Evolutionary conservation across 2,113 vertebrate genomes (phyloP), one percentile per base, ranked within the genome.

Genomic region (Microtus ochrogaster): DNA sequence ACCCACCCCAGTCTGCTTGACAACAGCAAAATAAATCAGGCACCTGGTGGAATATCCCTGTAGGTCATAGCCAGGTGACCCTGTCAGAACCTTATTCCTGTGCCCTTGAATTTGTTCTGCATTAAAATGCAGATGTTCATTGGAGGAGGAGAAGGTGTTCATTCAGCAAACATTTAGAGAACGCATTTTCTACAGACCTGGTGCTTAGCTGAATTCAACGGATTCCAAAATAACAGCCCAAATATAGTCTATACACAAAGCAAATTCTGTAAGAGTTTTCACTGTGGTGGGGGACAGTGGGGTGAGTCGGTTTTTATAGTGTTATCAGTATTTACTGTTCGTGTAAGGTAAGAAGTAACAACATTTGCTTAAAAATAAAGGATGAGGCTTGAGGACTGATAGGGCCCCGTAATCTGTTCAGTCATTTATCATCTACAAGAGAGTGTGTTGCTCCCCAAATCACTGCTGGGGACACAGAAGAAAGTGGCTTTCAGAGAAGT

Each of bases 341-440:
- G 92, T 49, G 16, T 84, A 76, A 95, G 83, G 92, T 95, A 90
- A 83, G 49, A 9, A 58, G 68, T 95, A 84, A 81, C 36, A 61
- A 58, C 36, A 66, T 44, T 63, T 95, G 41, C 52, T 95, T 85
- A 58, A 89, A 90, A 95, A 58, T 73, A 58, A 82, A 92, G 36
- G 73, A 39, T 36, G n/a, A 76, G 41, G 39, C 2, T 7, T 52
- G 91, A 81, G 63, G 47, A 7, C 14, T 7, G 55, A 22, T 17
- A 5, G 91, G 16, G 49, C 22, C 33, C 1, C 0, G 33, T 22
- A 1, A 17, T 11, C 61, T 5, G 0, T 30, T 28, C 6, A 28
- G 72, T 39, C 41, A 66, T 16, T 24, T 30, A 39, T 61, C 24
- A 24, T 39, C 65, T 72, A 24, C 1, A 4, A 61, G 72, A 68